Percentiles rank a stretch among this genome's conserved stretches.
These are phyloP conservation scores for Amiota communis DNA, from an alignment of 2,888 invertebrate species.

Conservation along the genomic window DNA sequence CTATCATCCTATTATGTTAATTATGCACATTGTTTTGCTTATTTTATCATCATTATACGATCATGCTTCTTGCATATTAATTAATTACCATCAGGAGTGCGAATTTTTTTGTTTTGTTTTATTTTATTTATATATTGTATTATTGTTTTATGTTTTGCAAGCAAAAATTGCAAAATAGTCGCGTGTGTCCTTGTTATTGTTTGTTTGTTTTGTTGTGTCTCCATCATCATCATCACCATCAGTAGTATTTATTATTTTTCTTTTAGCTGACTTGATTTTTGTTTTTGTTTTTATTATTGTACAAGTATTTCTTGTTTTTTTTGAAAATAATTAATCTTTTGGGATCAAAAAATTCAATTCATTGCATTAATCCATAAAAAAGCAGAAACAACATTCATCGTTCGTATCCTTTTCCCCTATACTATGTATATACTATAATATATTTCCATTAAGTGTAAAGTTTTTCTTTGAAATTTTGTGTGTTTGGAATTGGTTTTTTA, in stretches of 20 bases:
- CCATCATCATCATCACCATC: not conserved
- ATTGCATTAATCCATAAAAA: not conserved
- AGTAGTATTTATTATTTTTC: not conserved
- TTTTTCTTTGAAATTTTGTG: not conserved
- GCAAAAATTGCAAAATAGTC: no score
- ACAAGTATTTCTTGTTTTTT: not conserved
- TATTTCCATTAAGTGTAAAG: not conserved
- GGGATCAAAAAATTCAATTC: constrained; percentile 7
- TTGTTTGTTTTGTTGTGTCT: constrained; percentile 15
- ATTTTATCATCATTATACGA: constrained; percentile 24
- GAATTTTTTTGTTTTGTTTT: constrained; percentile 15
- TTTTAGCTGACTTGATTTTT: constrained; percentile 49
- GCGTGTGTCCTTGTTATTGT: constrained; percentile 9
- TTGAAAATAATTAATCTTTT: constrained; percentile 23
- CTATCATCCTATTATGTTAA: constrained; percentile 24
- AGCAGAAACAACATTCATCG: constrained; percentile 4
- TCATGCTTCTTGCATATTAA: constrained; percentile 53
- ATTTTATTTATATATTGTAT: constrained; percentile 1
- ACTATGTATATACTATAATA: no score
- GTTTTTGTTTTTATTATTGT: not conserved
- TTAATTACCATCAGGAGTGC: constrained; percentile 44
- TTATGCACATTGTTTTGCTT: constrained; percentile 48
- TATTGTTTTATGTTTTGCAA: constrained; percentile 15
- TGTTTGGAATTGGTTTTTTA: constrained; percentile 20
- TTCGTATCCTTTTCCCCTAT: no score